Evolutionary conservation across 2,888 invertebrate genomes (phyloP).

Genomic region (Epinotia nisella): DNA sequence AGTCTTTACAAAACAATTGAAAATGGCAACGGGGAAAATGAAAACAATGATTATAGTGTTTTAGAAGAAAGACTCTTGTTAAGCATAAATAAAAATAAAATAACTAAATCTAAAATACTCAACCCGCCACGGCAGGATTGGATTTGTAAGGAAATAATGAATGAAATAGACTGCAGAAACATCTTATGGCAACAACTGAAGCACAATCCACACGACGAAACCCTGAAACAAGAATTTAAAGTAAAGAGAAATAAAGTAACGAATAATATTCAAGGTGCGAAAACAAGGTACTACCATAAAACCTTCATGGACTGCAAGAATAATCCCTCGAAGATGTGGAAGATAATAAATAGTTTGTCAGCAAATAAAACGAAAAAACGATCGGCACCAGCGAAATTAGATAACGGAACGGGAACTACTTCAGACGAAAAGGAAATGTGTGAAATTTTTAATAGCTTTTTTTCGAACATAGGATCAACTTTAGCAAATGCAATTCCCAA

Average conservation of each 20-base stretch:
- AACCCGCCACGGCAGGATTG: conserved; percentile 4
- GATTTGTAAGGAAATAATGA: too few species aligned
- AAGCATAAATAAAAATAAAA: too few species aligned
- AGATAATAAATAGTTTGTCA: not conserved
- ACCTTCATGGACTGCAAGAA: not conserved
- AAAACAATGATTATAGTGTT: not conserved
- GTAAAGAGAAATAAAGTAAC: conserved; percentile 2
- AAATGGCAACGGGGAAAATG: not conserved
- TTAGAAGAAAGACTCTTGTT: too few species aligned
- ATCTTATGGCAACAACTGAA: not conserved
- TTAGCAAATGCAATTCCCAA: too few species aligned
- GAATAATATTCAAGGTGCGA: not conserved
- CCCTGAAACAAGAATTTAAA: conserved; percentile 1
- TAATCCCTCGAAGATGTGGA: conserved; percentile 12
- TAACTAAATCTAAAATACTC: not conserved
- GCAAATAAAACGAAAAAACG: too few species aligned
- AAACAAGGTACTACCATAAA: conserved; percentile 1
- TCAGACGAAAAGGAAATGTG: too few species aligned
- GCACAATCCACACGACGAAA: not conserved
- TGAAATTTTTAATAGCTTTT: too few species aligned
- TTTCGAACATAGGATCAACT: too few species aligned
- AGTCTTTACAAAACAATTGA: not conserved
- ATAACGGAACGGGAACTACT: too few species aligned
- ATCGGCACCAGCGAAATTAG: too few species aligned
- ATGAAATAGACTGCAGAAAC: not conserved